Conservation (phyloP, 2,888 invertebrate species). For the Aphodius granarius region DNA sequence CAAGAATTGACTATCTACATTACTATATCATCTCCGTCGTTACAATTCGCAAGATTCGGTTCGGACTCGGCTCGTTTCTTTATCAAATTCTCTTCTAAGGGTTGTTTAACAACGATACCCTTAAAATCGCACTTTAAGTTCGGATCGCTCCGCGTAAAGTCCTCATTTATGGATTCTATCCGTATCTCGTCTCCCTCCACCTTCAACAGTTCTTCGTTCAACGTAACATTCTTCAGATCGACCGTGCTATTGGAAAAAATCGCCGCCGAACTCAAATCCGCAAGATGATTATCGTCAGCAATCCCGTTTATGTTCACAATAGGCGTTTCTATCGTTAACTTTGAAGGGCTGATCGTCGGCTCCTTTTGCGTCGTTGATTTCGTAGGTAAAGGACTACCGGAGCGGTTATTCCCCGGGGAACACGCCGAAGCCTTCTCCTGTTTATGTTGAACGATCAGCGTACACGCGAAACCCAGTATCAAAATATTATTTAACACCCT, state of each 20-base stretch:
- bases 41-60: slow-evolving; percentile 61
- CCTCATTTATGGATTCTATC: slow-evolving; percentile 48
- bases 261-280: slow-evolving; percentile 68
- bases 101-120: slow-evolving; percentile 15
- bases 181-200: slow-evolving; percentile 51
- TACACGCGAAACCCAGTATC: slow-evolving; percentile 88
- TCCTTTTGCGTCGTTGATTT: slow-evolving; percentile 42
- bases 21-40: slow-evolving; percentile 48
- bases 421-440: slow-evolving; percentile 52
- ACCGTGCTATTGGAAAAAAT: slow-evolving; percentile 88
- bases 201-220: slow-evolving; percentile 74
- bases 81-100: slow-evolving; percentile 37
- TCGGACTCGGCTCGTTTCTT: slow-evolving; percentile 67
- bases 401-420: slow-evolving; percentile 50
- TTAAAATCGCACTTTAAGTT: slow-evolving; percentile 57
- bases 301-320: slow-evolving; percentile 30
- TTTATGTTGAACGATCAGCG: slow-evolving; percentile 76
- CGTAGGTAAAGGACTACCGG: slow-evolving; percentile 40
- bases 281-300: slow-evolving; percentile 41
- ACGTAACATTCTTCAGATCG: slow-evolving; percentile 76
- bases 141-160: slow-evolving; percentile 64
- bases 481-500: slow-evolving; percentile 85
- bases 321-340: slow-evolving; percentile 39
- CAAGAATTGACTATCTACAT: slow-evolving; percentile 7
- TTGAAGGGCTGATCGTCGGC: slow-evolving; percentile 51